Evolutionary conservation across 2,797 vertebrate genomes (phyloP), one percentile per base, ranked within the genome.

Genomic region (Pseudocheirus occidentalis): DNA sequence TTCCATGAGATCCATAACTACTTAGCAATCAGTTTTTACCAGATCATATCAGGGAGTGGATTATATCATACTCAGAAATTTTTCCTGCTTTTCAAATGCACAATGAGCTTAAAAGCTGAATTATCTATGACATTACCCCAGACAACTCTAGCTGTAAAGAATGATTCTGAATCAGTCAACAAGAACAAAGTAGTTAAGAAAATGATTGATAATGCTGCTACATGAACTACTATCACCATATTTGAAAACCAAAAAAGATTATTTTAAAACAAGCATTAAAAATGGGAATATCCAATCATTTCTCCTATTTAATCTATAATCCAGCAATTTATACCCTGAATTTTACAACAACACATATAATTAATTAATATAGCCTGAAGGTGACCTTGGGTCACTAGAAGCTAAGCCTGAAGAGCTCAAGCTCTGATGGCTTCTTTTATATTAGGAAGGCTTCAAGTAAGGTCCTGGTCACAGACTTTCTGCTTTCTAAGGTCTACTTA

Each of bases 11-110:
- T 95, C 92, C n/a, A 66, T 94, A 95, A 81, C 90, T 91, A 93
- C 90, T 97, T 95, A 97, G 94, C 96, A 94, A 95, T 50, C 90
- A 96, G 92, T 92, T 90, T 94, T 95, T 92, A 92, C 92, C 91
- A 96, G 94, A 94, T 56, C 55, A 94, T 62, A 96, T 34, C 57
- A 96, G 58, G 94, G 89, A 93, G 56, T 81, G 92, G 73, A 94
- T 96, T 92, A 52, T 52, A 95, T 93, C 95, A 52, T 58, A 27
- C 50, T 92, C 1, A 93, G 90, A 91, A 62, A 93, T 91, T 57
- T 87, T 92, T 89, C 94, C 9, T 28, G 92, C 46, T 93, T 96
- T 96, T 93, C 92, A 90, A 93, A 11, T n/a, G 73, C 59, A 91
- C 91, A 97, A 55, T 59, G 92, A 96, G 91, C 96, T 96, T 96